phyloP scores from a whole-genome alignment of 2,888 invertebrate genomes.

The Tethea ocularis region DNA sequence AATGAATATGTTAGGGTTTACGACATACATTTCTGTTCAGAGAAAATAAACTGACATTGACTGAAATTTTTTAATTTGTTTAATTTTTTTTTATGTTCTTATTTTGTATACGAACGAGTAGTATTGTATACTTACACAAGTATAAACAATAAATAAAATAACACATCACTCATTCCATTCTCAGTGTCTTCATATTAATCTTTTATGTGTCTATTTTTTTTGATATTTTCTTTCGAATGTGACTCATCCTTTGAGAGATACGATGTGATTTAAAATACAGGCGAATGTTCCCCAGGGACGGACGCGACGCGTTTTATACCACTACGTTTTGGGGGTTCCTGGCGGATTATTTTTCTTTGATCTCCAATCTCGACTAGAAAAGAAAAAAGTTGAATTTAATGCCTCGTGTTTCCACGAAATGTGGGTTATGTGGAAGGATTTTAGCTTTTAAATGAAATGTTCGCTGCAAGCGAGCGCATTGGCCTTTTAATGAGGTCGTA shows the following conservation, averaged over 20 bases:
- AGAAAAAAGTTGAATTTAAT: neutral
- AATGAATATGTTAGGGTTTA: neutral
- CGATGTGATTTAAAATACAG: slow-evolving; percentile 43
- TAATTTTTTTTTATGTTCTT: too few species aligned
- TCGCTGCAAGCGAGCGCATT: slow-evolving; percentile 36
- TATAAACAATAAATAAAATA: neutral
- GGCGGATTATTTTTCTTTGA: slow-evolving; percentile 4
- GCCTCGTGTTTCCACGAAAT: neutral
- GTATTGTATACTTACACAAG: neutral
- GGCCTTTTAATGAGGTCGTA: slow-evolving; percentile 59
- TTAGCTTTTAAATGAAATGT: slow-evolving; percentile 33
- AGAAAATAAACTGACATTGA: too few species aligned
- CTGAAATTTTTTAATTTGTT: too few species aligned
- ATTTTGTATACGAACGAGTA: too few species aligned
- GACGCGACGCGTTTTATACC: neutral
- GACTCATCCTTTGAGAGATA: slow-evolving; percentile 35
- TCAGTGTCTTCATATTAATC: slow-evolving; percentile 6
- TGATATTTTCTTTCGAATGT: slow-evolving; percentile 36
- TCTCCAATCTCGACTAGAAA: neutral
- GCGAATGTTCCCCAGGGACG: slow-evolving; percentile 31
- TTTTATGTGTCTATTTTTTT: slow-evolving; percentile 15
- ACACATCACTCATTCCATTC: neutral
- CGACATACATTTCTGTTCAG: neutral
- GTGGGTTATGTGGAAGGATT: slow-evolving; percentile 4
- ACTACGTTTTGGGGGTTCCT: slow-evolving; percentile 2